phyloP scores from a whole-genome alignment of 92 coral and sea anemone genomes.

The Pocillopora grandis region DNA sequence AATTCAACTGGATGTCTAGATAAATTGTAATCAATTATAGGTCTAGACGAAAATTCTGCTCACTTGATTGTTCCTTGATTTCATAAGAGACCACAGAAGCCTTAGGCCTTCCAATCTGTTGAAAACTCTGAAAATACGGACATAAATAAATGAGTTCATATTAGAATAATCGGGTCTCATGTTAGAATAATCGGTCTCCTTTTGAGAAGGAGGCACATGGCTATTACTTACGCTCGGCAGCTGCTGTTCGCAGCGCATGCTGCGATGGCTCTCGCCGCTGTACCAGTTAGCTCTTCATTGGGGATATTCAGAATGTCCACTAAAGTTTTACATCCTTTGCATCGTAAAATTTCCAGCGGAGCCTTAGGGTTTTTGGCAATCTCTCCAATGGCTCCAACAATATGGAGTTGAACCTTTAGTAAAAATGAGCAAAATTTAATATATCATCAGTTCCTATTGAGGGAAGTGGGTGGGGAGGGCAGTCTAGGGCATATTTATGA shows the following conservation, averaged over 20 bases:
- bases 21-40: not conserved
- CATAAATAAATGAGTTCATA: not conserved
- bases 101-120: slow-evolving; percentile 88
- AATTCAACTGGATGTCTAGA: not conserved
- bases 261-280: slow-evolving; percentile 79
- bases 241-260: slow-evolving; percentile 67
- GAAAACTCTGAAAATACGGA: slow-evolving; percentile 56
- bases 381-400: slow-evolving; percentile 87
- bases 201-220: not conserved
- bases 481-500: too few relatives aligned
- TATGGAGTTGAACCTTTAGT: slow-evolving; percentile 82
- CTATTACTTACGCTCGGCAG: slow-evolving; percentile 73
- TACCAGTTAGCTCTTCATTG: slow-evolving; percentile 74
- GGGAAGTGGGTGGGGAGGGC: too few relatives aligned
- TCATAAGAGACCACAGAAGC: slow-evolving; percentile 86
- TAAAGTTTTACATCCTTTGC: slow-evolving; percentile 82
- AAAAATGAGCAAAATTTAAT: not conserved
- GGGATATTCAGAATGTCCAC: slow-evolving; percentile 74
- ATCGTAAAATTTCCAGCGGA: slow-evolving; percentile 62
- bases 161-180: too few relatives aligned
- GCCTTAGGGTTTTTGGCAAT: slow-evolving; percentile 78
- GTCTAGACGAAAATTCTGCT: not conserved
- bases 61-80: slow-evolving; percentile 77
- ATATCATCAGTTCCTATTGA: not conserved
- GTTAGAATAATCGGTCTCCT: too few relatives aligned